Base-by-base conservation (phyloP, 1,140 invertebrate species). In the Hyles euphorbiae region DNA sequence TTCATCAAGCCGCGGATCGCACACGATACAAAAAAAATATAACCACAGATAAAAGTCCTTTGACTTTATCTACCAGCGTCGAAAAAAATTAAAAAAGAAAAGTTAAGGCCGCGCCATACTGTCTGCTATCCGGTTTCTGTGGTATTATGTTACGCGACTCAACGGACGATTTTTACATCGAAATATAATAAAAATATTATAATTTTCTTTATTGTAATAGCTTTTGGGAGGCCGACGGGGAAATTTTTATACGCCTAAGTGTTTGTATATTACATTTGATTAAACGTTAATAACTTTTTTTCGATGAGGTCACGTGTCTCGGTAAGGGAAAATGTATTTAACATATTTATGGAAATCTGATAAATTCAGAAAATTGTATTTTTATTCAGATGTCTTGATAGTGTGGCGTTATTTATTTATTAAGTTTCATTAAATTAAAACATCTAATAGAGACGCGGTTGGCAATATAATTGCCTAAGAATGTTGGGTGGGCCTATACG, bases 41-140 rank as follows among this genome's bases (percentile, higher is more conserved):
- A 70, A 74, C 67, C 63, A 76, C 68, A 81, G 80, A 80, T 80
- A 83, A 84, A 83, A 83, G 74, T 81, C 77, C 80, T 82, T 82
- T 79, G 70, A 65, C 72, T 80, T 56, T 54, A 40, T 78, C 65
- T 72, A 68, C 63, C 45, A 11, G 12, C 45, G 44, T 34, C 44
- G 22, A 65, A 66, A 56, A 56, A 68, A 81, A 83, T 78, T 76
- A 78, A 81, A 87, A 84, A 81, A 83, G 72, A 80, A 83, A 85
- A 81, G 65, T 81, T 78, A 75, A 81, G 74, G 68, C 80, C 84
- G 84, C 84, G 84, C 84, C 84, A 88, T 83, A 88, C 84, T 84
- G 83, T 88, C 84, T 88, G 81, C 80, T 88, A 86, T 88, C 84
- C 78, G 83, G 79, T 88, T 86, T 84, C 84, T 73, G 71, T 74